Base-by-base conservation (phyloP, 1,140 invertebrate genomes). In the Neotoxoptera formosana region DNA sequence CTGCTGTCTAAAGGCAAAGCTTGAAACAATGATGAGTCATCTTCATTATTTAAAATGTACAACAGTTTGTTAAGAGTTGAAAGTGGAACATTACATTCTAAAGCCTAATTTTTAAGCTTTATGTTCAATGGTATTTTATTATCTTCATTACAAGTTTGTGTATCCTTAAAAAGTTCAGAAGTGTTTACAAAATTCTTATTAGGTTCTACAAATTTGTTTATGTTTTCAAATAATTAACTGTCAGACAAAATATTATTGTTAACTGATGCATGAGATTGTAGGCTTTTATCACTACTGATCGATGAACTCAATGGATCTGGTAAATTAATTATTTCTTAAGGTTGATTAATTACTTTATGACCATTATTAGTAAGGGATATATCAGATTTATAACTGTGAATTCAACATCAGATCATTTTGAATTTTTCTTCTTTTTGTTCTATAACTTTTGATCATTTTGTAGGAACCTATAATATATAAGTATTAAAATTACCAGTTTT, bases 21-120 rank as follows among this genome's bases (percentile, higher is more conserved):
- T 76, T 76, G 67, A n/a, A 76, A 76, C 23, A 25, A 56, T 76
- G 30, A 14, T 34, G 8, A 2, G 14, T 34, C 67, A 34, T 76
- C 30, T 76, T 76, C 67, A 4, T 76, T 76, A 14, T 76, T 76
- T 76, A 76, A 76, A 76, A 76, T 84, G 11, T 45, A 6, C 45
- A 84, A 45, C 7, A 84, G 7, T 84, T 84, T 84, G 23, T 84
- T 45, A 8, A 84, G 30, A 25, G 81, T 84, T n/a, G 81, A n/a
- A 45, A 45, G 81, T 84, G 81, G 81, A 84, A 45, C 81, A 84
- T 84, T 25, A 84, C 81, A 84, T 84, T 84, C 81, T 45, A 76
- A 76, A 34, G 67, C 67, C 67, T n/a, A 76, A n/a, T 76, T n/a
- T 76, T 76, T 76, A 14, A 76, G n/a, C 17, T 76, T 76, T 34